Conservation (phyloP, 2,888 invertebrate species). For the Drosophila mimetica region DNA sequence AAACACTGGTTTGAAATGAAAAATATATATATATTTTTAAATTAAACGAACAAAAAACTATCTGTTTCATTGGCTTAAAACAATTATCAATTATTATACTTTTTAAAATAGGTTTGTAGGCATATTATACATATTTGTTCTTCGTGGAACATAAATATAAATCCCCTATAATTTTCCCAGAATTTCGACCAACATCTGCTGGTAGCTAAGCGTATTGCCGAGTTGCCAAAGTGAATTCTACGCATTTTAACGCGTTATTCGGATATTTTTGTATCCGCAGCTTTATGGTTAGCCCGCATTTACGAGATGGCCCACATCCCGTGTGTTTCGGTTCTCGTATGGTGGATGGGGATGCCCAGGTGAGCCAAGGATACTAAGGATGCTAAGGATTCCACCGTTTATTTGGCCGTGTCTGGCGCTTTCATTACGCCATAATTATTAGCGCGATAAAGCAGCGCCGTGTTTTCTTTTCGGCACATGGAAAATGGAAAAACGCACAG, state of each 20-base stretch:
- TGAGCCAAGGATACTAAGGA: constrained; percentile 14
- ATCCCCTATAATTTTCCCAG: neutral
- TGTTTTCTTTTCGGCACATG: constrained; percentile 47
- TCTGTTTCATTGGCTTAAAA: too few relatives aligned
- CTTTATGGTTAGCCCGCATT: constrained; percentile 62
- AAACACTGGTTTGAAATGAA: too few relatives aligned
- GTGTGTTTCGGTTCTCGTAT: constrained; percentile 16
- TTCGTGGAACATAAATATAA: neutral
- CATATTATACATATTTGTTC: neutral
- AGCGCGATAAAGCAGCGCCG: constrained; percentile 64
- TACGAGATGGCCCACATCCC: constrained; percentile 59
- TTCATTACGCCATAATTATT: constrained; percentile 72
- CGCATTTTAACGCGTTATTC: constrained; percentile 48
- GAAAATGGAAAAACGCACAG: constrained; percentile 5
- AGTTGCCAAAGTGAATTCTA: constrained; percentile 38
- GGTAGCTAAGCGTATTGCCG: constrained; percentile 32
- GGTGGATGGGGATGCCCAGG: constrained; percentile 19
- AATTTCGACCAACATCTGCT: neutral
- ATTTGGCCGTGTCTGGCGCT: constrained; percentile 56
- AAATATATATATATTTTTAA: too few relatives aligned
- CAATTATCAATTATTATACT: too few relatives aligned
- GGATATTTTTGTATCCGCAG: constrained; percentile 45
- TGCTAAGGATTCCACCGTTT: constrained; percentile 33
- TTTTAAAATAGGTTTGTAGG: too few relatives aligned
- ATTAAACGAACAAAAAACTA: too few relatives aligned